Evolutionary conservation across 2,113 vertebrate genomes (phyloP).

Genomic region (Furnarius figulus): DNA sequence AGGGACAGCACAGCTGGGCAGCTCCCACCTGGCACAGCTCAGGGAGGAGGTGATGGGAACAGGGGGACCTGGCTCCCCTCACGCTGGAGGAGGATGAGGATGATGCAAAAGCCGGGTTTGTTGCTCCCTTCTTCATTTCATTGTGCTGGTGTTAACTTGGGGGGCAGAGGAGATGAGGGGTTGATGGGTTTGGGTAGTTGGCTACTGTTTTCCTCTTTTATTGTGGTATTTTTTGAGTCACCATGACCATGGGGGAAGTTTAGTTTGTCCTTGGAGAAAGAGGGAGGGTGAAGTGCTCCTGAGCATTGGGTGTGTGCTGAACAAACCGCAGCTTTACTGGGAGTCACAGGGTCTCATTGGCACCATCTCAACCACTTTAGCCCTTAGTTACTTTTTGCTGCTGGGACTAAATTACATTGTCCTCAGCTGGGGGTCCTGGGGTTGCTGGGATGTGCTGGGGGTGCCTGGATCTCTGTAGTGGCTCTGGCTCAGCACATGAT

Average conservation of each 20-base stretch:
- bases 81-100: neutral
- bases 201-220: fast-evolving
- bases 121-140: neutral
- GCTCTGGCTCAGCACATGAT: neutral
- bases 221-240: neutral
- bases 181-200: neutral
- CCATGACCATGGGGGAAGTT: neutral
- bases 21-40: neutral
- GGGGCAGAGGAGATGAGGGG: neutral
- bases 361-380: neutral
- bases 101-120: constrained; percentile 12
- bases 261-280: neutral
- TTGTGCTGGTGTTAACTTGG: fast-evolving
- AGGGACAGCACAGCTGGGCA: neutral
- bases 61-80: neutral
- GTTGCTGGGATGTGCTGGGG: neutral
- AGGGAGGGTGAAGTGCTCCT: neutral
- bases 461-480: neutral
- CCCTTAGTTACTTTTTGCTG: neutral
- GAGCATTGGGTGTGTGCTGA: fast-evolving
- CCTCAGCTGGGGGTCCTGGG: neutral
- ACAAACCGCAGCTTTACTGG: fast-evolving
- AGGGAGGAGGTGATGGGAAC: neutral
- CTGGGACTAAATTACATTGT: fast-evolving
- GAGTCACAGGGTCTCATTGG: neutral